Base-by-base conservation (phyloP, 2,888 invertebrate genomes). In the Philopedon plagiatum region DNA sequence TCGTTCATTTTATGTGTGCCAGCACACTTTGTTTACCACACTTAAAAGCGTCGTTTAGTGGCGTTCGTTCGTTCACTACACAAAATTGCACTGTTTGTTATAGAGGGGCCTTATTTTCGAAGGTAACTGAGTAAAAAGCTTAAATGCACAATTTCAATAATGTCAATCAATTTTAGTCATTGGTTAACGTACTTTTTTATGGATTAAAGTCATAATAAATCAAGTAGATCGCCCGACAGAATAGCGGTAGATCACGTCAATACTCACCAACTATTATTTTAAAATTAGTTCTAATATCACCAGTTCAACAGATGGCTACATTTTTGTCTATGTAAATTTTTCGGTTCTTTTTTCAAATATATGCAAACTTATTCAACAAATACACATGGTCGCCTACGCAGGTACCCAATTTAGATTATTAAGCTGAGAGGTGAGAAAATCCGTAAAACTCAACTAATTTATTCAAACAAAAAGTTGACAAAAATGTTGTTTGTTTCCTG, bases 361-460 rank as follows among this genome's bases (percentile, higher is more conserved):
- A 70, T 58, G 63, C 63, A 70, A 70, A 63, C 41, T 63, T 63
- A 63, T 63, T 70, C 63, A 56, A 62, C 62, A 70, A 57, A 68
- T 51, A 66, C 61, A 68, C 26, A 41, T 54, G 68, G 51, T 44
- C 68, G 54, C 68, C 68, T 68, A 68, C 68, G 61, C 46, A 61
- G 58, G 54, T 62, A 62, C 29, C 54, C 34, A 62, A 69, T 69
- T 69, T 69, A 62, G 69, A 62, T 69, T 61, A 69, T 61, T 62
- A 69, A 69, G 54, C 62, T 41, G 41, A 44, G 34, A 69, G 46
- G 69, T 69, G 69, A 62, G 69, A 62, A 69, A 32, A 62, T 69
- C 56, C 18, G 13, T 56, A 56, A 54, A 34, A 51, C 61, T 60
- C 13, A 44, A 18, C 19, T 62, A 69, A 56, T 56, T 69, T 69